Percentiles rank a stretch among this genome's conserved stretches.
Conservation (phyloP, 1,140 invertebrate species). For the Caenorhabditis briggsae region DNA sequence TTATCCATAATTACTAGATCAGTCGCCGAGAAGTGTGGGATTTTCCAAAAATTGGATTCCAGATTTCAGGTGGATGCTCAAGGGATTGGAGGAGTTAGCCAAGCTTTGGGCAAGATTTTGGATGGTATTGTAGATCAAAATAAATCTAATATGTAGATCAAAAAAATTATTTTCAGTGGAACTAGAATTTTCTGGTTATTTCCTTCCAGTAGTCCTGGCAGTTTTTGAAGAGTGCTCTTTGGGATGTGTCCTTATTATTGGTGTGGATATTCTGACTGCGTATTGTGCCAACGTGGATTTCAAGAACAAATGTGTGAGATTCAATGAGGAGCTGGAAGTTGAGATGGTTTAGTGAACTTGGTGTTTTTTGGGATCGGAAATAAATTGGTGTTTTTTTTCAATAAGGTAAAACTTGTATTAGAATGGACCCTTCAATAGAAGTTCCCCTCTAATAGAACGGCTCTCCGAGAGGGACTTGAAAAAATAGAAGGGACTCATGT, state of each 20-base stretch:
- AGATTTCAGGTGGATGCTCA: conserved; percentile 37
- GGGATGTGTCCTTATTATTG: not conserved
- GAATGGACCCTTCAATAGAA: no score
- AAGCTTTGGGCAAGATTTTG: not conserved
- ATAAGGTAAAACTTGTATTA: no score
- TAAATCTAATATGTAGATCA: not conserved
- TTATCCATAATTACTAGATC: conserved; percentile 8
- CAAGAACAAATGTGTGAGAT: not conserved
- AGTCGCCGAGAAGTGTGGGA: not conserved
- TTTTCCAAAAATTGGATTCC: not conserved
- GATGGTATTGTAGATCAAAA: not conserved
- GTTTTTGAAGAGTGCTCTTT: conserved; percentile 17
- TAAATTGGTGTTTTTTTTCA: no score
- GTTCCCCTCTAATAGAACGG: no score
- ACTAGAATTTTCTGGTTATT: conserved; percentile 1
- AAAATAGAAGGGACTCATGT: no score
- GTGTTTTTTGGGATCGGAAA: no score
- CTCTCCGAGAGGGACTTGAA: no score
- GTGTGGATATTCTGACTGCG: not conserved
- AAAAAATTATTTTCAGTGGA: not conserved
- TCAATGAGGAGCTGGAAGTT: not conserved
- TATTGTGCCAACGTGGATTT: not conserved
- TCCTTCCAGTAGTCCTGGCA: not conserved
- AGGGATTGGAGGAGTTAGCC: not conserved
- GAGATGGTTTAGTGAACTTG: not conserved